These are phyloP conservation scores for Dexiosoma caninum DNA, from an alignment of 2,888 invertebrate species.

Conservation along the genomic window DNA sequence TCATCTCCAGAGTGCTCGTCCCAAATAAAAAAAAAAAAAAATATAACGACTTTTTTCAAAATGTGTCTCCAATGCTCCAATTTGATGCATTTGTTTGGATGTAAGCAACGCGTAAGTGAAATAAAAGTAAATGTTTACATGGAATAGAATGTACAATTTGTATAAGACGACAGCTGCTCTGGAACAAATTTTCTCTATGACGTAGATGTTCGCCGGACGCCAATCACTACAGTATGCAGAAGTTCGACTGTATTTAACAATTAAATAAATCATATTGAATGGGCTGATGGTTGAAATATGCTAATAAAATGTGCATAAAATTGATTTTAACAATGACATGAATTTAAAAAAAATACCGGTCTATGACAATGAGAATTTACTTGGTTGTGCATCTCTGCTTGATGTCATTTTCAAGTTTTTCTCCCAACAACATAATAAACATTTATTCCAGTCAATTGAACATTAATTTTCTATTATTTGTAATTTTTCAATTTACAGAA, in stretches of 20 bases:
- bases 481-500: slow-evolving; percentile 45
- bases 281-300: background rate
- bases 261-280: background rate
- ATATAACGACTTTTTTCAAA: no score
- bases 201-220: no score
- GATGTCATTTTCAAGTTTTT: background rate
- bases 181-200: no score
- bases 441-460: slow-evolving; percentile 59
- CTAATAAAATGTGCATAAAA: background rate
- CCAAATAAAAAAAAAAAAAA: no score
- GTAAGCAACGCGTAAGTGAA: no score
- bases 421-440: slow-evolving; percentile 26
- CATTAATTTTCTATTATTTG: slow-evolving; percentile 51
- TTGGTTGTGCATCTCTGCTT: slow-evolving; percentile 1
- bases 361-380: background rate
- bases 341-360: background rate
- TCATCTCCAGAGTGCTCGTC: no score
- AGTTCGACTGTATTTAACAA: background rate
- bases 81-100: no score
- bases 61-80: no score
- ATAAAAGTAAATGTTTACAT: no score
- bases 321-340: background rate
- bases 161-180: no score
- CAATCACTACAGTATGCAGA: no score
- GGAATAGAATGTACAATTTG: no score